Conservation (phyloP, 2,113 vertebrate species). For the Phrynosoma blainvillii region DNA sequence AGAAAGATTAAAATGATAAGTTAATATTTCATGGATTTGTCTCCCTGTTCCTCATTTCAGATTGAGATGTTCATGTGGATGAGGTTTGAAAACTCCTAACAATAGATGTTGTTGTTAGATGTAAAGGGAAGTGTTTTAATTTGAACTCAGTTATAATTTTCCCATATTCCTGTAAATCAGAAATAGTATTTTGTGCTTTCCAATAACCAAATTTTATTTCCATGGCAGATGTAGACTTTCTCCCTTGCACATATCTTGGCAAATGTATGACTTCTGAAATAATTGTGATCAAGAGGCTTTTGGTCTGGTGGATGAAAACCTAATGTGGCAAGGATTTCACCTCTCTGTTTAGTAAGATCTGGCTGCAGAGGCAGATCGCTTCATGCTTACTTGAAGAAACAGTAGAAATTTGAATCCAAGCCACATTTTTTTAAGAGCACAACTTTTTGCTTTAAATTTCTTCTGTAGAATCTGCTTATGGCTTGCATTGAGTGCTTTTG, state of each 20-base stretch:
- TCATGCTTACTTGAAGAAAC: conserved; percentile 77
- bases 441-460: conserved; percentile 40
- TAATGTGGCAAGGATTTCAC: conserved; percentile 1
- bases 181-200: conserved; percentile 24
- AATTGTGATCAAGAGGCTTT: conserved; percentile 60
- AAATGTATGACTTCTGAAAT: conserved; percentile 58
- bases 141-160: conserved; percentile 45
- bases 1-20: not conserved
- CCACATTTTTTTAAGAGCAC: conserved; percentile 8
- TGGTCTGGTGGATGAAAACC: conserved; percentile 53
- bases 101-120: not conserved
- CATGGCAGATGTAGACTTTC: conserved; percentile 75
- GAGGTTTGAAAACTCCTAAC: conserved; percentile 22
- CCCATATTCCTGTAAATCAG: conserved; percentile 10
- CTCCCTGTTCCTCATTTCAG: not conserved
- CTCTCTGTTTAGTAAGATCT: conserved; percentile 49
- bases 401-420: conserved; percentile 8
- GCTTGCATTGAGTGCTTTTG: not conserved
- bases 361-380: conserved; percentile 68
- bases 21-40: not conserved
- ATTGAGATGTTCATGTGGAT: not conserved
- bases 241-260: conserved; percentile 56
- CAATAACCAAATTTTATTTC: conserved; percentile 74
- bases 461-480: conserved; percentile 4
- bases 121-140: conserved; percentile 41